Evolutionary conservation across 2,888 invertebrate species (phyloP).

Genomic region (Eristalis tenax): DNA sequence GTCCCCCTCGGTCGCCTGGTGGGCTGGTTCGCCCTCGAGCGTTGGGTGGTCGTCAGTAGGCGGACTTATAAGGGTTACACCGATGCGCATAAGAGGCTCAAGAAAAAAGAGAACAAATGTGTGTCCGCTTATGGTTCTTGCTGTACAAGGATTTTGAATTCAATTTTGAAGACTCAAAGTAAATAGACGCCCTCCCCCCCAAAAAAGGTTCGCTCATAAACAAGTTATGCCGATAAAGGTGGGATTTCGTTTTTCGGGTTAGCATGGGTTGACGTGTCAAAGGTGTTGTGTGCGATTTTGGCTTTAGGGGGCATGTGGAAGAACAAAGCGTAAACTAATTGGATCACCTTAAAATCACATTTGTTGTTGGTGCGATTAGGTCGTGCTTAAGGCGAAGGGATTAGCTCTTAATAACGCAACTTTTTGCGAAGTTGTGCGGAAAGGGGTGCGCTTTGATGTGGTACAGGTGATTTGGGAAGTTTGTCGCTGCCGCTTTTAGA

Average conservation of each 20-base stretch:
- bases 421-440: not conserved
- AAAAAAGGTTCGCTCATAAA: not conserved
- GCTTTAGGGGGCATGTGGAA: not conserved
- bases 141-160: constrained; percentile 18
- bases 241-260: not conserved
- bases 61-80: not conserved
- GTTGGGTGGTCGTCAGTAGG: not conserved
- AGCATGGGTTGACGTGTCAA: not conserved
- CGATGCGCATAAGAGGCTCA: not conserved
- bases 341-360: not conserved
- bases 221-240: constrained; percentile 15
- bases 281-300: not conserved
- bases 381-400: not conserved
- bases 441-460: too few relatives aligned
- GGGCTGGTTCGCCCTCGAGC: not conserved
- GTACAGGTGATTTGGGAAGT: too few relatives aligned
- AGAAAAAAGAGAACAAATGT: not conserved
- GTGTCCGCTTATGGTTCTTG: constrained; percentile 14
- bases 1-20: not conserved
- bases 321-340: not conserved
- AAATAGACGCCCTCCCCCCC: not conserved
- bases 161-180: constrained; percentile 17
- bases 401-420: not conserved
- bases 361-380: not conserved
- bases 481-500: too few relatives aligned